These are phyloP conservation scores for Nomada fabriciana DNA, from an alignment of 2,888 invertebrate species.

Conservation along the genomic window DNA sequence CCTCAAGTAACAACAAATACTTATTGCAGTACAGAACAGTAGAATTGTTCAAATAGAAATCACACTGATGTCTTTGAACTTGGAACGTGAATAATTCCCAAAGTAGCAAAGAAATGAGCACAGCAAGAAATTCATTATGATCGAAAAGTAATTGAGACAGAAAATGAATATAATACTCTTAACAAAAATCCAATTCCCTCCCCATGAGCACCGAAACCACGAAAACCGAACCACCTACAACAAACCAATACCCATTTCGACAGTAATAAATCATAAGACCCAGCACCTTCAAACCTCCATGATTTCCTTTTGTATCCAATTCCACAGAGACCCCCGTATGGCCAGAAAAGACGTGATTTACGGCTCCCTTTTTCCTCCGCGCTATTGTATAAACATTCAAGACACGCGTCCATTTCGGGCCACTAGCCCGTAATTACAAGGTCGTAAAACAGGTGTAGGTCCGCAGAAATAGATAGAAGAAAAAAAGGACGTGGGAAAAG, in stretches of 20 bases:
- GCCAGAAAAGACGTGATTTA: slow-evolving; percentile 14
- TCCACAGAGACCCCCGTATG: slow-evolving; percentile 7
- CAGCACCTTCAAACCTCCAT: not conserved
- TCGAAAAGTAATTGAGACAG: no score
- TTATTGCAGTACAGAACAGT: no score
- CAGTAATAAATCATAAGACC: not conserved
- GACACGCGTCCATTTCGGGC: slow-evolving; percentile 50
- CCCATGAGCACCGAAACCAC: not conserved
- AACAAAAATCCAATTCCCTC: no score
- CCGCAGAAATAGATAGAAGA: slow-evolving; percentile 13
- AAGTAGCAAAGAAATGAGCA: no score
- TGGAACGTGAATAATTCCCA: no score
- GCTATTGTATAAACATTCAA: slow-evolving; percentile 44
- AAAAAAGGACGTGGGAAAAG: slow-evolving; percentile 17
- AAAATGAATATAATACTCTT: no score
- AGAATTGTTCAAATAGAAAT: no score
- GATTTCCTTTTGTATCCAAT: slow-evolving; percentile 19
- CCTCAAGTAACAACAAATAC: no score
- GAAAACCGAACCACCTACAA: not conserved
- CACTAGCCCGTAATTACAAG: slow-evolving; percentile 54
- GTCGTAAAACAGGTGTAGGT: slow-evolving; percentile 51
- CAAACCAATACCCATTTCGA: not conserved
- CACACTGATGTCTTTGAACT: no score
- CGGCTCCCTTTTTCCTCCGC: not conserved
- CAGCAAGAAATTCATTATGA: no score